phyloP scores from a whole-genome alignment of 2,113 vertebrate species.

The Dendropsophus ebraccatus region DNA sequence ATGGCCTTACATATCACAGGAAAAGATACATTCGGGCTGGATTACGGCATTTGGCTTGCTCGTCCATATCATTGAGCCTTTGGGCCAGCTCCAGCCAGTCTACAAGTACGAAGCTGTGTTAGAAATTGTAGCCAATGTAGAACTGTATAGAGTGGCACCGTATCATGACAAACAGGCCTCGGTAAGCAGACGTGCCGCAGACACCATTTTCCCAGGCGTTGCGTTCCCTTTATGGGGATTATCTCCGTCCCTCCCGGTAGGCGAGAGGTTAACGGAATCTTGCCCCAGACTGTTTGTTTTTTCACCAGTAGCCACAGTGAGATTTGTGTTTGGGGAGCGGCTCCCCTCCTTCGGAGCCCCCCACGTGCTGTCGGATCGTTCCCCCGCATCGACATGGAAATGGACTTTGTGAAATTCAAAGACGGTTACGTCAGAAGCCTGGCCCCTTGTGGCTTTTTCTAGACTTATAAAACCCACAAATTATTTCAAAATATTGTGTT shows the following conservation, averaged over 20 bases:
- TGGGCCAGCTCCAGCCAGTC: neutral
- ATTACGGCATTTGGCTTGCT: no score
- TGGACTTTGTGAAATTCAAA: constrained; percentile 84
- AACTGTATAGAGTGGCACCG: neutral
- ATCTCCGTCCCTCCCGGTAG: neutral
- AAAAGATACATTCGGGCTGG: no score
- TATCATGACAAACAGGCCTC: neutral
- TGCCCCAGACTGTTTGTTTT: constrained; percentile 67
- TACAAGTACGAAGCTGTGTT: neutral
- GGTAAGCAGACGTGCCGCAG: neutral
- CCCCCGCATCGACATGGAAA: constrained; percentile 76
- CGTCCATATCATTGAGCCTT: neutral
- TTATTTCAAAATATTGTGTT: constrained; percentile 81
- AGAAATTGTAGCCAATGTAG: neutral
- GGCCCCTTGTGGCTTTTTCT: constrained; percentile 77
- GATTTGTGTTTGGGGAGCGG: constrained; percentile 75
- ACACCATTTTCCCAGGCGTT: neutral
- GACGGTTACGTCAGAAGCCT: constrained; percentile 83
- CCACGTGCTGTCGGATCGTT: constrained; percentile 67
- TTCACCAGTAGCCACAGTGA: constrained; percentile 80
- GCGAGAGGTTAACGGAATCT: constrained; percentile 42
- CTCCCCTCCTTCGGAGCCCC: constrained; percentile 64
- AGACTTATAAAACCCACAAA: constrained; percentile 81
- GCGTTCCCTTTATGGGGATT: neutral
- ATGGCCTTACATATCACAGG: no score